Conservation (phyloP, 2,113 vertebrate genomes). For the Phodopus roborovskii region DNA sequence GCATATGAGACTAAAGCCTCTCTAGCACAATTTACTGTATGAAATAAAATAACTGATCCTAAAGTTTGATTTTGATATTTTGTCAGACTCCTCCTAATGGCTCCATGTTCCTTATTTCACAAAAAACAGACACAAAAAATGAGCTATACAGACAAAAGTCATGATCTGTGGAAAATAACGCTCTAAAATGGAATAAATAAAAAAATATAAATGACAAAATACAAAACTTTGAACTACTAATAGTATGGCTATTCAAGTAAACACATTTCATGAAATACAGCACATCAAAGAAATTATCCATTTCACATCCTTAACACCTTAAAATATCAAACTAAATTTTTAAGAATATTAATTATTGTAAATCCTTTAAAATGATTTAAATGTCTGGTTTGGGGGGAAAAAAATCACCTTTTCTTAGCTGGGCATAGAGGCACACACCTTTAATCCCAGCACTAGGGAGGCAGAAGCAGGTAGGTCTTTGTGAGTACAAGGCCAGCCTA, state of each 20-base stretch:
- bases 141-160: not conserved
- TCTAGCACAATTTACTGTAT: constrained; percentile 7
- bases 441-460: no score
- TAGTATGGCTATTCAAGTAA: constrained; percentile 16
- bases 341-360: constrained; percentile 1
- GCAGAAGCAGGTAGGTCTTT: not conserved
- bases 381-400: not conserved
- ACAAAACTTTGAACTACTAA: not conserved
- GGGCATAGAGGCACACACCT: not conserved
- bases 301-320: not conserved
- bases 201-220: constrained; percentile 48
- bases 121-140: constrained; percentile 27
- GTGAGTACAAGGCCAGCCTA: not conserved
- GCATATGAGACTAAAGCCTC: constrained; percentile 8
- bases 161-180: constrained; percentile 52
- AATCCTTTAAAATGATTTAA: constrained; percentile 16
- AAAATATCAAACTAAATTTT: not conserved
- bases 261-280: constrained; percentile 9
- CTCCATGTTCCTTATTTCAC: not conserved
- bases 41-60: constrained; percentile 56
- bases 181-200: constrained; percentile 3
- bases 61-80: constrained; percentile 53
- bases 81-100: constrained; percentile 52
- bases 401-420: not conserved
- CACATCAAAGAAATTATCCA: constrained; percentile 1